Percentiles rank a stretch among this genome's conserved stretches.
Conservation (phyloP, 2,113 vertebrate species). For the Melospiza georgiana region DNA sequence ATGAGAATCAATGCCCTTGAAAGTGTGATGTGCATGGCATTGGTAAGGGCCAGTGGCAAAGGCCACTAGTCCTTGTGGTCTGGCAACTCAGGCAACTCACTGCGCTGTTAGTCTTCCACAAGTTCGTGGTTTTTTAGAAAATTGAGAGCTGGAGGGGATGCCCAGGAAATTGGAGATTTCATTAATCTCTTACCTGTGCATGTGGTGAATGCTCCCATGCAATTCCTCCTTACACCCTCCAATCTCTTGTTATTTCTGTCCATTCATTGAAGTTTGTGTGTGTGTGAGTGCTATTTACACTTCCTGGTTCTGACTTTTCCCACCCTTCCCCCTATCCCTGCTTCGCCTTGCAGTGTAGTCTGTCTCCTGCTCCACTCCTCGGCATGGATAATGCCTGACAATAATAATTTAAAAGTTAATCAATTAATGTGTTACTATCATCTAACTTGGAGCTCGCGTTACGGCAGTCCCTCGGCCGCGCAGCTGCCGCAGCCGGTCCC, state of each 20-base stretch:
- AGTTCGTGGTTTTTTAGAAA: background rate
- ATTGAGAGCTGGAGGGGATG: background rate
- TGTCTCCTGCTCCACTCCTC: background rate
- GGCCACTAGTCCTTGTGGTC: background rate
- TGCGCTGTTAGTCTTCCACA: background rate
- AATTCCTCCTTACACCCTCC: background rate
- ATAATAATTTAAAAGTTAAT: background rate
- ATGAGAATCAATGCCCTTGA: background rate
- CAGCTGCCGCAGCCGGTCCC: background rate
- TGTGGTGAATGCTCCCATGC: background rate
- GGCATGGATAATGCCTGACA: background rate
- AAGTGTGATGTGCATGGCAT: background rate
- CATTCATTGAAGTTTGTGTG: fast-evolving
- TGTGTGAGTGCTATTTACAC: background rate
- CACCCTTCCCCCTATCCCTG: no score
- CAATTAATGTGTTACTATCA: background rate
- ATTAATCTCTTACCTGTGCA: background rate
- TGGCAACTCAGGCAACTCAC: background rate
- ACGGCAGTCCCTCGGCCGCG: fast-evolving
- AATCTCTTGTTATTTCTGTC: background rate
- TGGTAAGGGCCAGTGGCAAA: background rate
- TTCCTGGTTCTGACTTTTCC: background rate
- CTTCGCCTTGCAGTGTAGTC: background rate
- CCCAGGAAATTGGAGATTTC: background rate
- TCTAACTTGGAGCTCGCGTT: background rate